Base-by-base conservation (phyloP, 1,140 invertebrate genomes). In the Drosophila lowei region DNA sequence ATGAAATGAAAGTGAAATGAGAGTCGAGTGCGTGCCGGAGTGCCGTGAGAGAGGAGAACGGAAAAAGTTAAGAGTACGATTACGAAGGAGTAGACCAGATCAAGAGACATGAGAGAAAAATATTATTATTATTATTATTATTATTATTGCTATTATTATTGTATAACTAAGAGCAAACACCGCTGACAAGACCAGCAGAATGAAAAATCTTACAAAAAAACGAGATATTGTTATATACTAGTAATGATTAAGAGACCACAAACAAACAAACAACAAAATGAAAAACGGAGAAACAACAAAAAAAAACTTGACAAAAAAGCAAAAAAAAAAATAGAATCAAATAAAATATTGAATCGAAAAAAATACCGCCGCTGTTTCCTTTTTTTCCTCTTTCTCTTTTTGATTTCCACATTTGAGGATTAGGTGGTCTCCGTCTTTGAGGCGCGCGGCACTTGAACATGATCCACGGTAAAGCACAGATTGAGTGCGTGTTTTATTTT, bases 191-290 rank as follows among this genome's bases (percentile, higher is more conserved):
- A 90, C 89, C 89, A 90, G 89, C 89, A 90, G 74, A 83, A 89
- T 89, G 80, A 72, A 76, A 90, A 79, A 85, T 85, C 81, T 85
- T 88, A 78, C 71, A 79, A 90, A 89, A 89, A 90, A 90, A 90
- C 72, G 88, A 85, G 79, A 90, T 90, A 90, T 90, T 90, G 89
- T 90, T 90, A 90, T 90, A 90, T 90, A 89, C 86, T 89, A 89
- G 79, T 84, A 89, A 88, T 74, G 72, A 58, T 66, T 89, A 89
- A 89, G 84, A 78, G 84, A 78, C 79, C 72, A 89, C 77, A 79
- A 89, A 74, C 79, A 81, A 30, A 86, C 64, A 68, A 78, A 75
- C 65, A 79, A 81, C 63, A 75, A 78, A 75, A 65, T 56, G 66
- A 77, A 48, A 67, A 83, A 64, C 75, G 67, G 53, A 77, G 74